Base-by-base conservation (phyloP, 2,113 vertebrate genomes). In the Pantherophis guttatus region DNA sequence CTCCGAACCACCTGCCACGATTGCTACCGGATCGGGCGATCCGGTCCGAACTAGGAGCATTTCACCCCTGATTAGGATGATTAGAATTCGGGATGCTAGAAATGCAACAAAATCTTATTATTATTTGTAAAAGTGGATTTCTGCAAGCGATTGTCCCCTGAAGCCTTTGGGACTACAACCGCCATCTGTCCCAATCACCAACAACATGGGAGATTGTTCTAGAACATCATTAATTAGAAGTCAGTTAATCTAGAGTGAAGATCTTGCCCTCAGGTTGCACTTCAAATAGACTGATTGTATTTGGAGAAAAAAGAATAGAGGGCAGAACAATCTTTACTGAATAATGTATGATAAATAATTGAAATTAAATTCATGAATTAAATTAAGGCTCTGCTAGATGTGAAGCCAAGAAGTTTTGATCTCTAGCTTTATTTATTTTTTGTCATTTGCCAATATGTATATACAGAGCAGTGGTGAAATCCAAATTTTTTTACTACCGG, bases 261-360 rank as follows among this genome's bases (percentile, higher is more conserved):
- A 48, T 86, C 4, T 52, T 90, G 33, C 44, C 33, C 58, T 62
- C 39, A n/a, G 58, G n/a, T 44, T 59, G 11, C 33, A 59, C 44
- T 59, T 39, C 23, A 70, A 70, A 52, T 19, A 26, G 26, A 12
- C 13, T 21, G 17, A n/a, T n/a, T 10, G n/a, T 54, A 88, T 88
- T 81, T 39, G 17, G 19, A 54, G 26, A 88, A n/a, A 70, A 11
- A 62, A 75, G 12, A 90, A 52, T n/a, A 90, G 53, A 85, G 19
- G n/a, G 53, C n/a, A 24, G 21, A 44, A 23, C 52, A 23, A 75
- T 9, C 13, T 90, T 90, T 54, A 23, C 48, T 54, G 17, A 54
- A 91, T 91, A 75, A 91, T 91, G 55, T 54, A n/a, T 91, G 70
- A 91, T 81, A 91, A 91, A 91, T 57, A 91, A 44, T 48, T 86